phyloP scores from a whole-genome alignment of 2,888 invertebrate genomes.

The Asteroscopus sphinx region DNA sequence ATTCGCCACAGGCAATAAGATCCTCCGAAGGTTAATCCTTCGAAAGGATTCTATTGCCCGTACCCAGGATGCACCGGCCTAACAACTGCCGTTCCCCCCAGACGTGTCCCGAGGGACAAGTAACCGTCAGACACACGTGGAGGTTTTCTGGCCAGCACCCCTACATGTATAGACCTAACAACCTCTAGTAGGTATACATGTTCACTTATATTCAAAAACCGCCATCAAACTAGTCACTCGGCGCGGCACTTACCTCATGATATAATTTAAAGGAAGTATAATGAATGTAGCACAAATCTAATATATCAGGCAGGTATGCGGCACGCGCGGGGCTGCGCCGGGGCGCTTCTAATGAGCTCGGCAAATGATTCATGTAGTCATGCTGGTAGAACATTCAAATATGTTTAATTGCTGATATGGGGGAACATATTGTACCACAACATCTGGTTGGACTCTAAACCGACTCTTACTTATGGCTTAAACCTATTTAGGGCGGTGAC shows the following conservation, averaged over 20 bases:
- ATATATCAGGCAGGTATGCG: conserved; percentile 48
- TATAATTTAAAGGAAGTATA: conserved; percentile 36
- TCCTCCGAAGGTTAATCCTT: no score
- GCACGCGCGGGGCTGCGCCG: conserved; percentile 23
- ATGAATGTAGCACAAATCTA: conserved; percentile 45
- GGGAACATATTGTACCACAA: not conserved
- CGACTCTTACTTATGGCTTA: not conserved
- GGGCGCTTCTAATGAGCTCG: conserved; percentile 42
- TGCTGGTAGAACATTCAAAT: conserved; percentile 18
- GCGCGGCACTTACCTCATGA: conserved; percentile 10
- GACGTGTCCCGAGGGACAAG: no score
- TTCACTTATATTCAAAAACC: not conserved
- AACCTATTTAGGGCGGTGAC: no score
- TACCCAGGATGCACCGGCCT: no score
- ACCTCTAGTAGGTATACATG: not conserved
- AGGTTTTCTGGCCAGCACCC: no score
- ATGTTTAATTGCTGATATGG: conserved; percentile 4
- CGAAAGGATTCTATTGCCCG: no score
- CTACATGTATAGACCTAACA: not conserved
- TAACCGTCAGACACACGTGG: no score
- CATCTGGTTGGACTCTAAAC: not conserved
- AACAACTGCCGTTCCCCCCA: no score
- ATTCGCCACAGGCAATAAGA: no score
- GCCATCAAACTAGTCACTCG: not conserved
- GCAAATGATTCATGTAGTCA: conserved; percentile 48